These are phyloP conservation scores for Lateolabrax maculatus DNA, from an alignment of 2,797 vertebrate species.

Conservation along the genomic window DNA sequence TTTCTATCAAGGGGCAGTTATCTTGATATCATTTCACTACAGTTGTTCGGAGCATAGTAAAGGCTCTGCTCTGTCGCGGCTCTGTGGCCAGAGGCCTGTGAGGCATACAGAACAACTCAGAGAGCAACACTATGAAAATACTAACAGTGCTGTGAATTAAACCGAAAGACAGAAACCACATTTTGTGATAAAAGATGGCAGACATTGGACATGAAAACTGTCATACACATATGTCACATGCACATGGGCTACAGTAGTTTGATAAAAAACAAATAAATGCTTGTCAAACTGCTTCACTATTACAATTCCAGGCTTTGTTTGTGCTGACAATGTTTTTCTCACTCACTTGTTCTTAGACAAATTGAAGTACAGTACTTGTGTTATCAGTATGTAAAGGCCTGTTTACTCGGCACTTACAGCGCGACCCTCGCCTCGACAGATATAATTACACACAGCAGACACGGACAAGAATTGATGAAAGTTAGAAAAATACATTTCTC, in stretches of 20 bases:
- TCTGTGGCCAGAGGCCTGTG: slow-evolving; percentile 43
- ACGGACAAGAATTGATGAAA: slow-evolving; percentile 31
- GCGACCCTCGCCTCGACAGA: slow-evolving; percentile 28
- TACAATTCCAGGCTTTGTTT: slow-evolving; percentile 38
- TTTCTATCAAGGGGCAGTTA: slow-evolving; percentile 54
- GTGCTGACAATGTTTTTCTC: slow-evolving; percentile 37
- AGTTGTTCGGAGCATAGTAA: slow-evolving; percentile 50
- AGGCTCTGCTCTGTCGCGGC: slow-evolving; percentile 42
- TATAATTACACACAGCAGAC: slow-evolving; percentile 61
- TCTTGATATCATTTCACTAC: slow-evolving; percentile 48
- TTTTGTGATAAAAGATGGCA: neutral
- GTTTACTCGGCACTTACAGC: slow-evolving; percentile 48
- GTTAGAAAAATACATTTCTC: slow-evolving; percentile 33
- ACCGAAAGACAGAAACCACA: slow-evolving; percentile 18
- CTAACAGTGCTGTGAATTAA: slow-evolving; percentile 33
- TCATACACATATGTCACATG: neutral
- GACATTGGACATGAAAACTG: neutral
- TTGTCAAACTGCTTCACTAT: slow-evolving; percentile 55
- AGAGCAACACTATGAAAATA: slow-evolving; percentile 38
- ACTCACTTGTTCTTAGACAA: slow-evolving; percentile 32
- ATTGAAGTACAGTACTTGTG: slow-evolving; percentile 21
- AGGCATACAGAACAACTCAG: slow-evolving; percentile 53
- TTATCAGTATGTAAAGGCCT: slow-evolving; percentile 47
- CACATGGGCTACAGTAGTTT: neutral
- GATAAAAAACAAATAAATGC: slow-evolving; percentile 35